Conservation (phyloP, 2,888 invertebrate species). For the Pseudococcus jackbeardsleyi region DNA sequence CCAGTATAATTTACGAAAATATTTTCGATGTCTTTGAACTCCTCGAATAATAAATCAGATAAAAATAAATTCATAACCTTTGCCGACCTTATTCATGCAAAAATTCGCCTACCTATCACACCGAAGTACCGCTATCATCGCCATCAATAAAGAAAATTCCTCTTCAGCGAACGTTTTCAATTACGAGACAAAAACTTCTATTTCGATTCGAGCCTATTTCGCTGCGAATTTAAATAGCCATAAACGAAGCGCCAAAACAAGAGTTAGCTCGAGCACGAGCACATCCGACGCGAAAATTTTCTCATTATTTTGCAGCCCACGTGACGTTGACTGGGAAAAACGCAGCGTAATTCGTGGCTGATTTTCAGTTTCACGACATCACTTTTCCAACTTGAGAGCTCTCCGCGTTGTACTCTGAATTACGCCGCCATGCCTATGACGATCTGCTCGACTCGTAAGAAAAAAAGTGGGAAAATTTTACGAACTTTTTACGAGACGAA, state of each 20-base stretch:
- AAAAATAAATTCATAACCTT: too few relatives aligned
- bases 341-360: background rate
- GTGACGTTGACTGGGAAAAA: background rate
- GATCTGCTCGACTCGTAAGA: background rate
- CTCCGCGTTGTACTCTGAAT: background rate
- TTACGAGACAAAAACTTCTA: background rate
- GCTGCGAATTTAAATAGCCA: background rate
- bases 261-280: background rate
- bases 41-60: too few relatives aligned
- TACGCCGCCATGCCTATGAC: background rate
- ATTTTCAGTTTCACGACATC: background rate
- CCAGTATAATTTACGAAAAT: too few relatives aligned
- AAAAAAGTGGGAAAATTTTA: background rate
- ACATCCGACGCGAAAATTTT: background rate
- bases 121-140: too few relatives aligned
- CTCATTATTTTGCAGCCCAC: slow-evolving; percentile 10
- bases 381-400: background rate
- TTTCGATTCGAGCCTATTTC: background rate
- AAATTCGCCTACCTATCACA: too few relatives aligned
- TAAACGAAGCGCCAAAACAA: background rate
- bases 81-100: too few relatives aligned
- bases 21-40: too few relatives aligned
- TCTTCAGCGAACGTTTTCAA: background rate
- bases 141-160: too few relatives aligned
- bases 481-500: background rate